A percentile compares a stretch with the other conserved stretches of the same genome.
Evolutionary conservation across 2,888 invertebrate genomes (phyloP).

Genomic region (Drosophila neutralis): DNA sequence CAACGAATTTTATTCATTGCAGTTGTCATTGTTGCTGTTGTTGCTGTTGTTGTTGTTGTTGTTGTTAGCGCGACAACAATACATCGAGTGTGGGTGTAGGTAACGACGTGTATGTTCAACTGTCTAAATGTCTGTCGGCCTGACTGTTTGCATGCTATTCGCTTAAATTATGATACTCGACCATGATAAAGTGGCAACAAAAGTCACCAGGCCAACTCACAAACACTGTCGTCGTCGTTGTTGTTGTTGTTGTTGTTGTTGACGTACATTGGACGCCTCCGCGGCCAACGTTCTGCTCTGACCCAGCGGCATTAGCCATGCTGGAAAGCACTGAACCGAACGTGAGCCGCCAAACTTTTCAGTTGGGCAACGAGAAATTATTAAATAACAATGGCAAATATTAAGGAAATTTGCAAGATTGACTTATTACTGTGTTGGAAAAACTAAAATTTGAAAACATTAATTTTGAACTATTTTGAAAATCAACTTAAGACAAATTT

Average conservation of each 20-base stretch:
- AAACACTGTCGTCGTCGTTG: slow-evolving; percentile 15
- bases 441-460: background rate
- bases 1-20: slow-evolving; percentile 74
- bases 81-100: slow-evolving; percentile 59
- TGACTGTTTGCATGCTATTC: slow-evolving; percentile 56
- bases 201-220: slow-evolving; percentile 59
- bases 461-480: background rate
- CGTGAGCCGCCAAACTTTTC: slow-evolving; percentile 23
- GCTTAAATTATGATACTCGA: slow-evolving; percentile 76
- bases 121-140: slow-evolving; percentile 16
- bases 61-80: slow-evolving; percentile 41
- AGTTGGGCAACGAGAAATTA: background rate
- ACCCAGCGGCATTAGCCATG: slow-evolving; percentile 23
- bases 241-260: slow-evolving; percentile 27
- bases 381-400: background rate
- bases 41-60: slow-evolving; percentile 34
- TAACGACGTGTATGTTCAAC: slow-evolving; percentile 46
- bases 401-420: background rate
- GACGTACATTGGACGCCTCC: slow-evolving; percentile 52
- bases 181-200: slow-evolving; percentile 78
- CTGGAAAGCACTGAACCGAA: slow-evolving; percentile 5
- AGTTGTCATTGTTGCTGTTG: slow-evolving; percentile 52
- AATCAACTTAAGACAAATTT: background rate
- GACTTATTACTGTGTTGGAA: background rate
- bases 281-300: slow-evolving; percentile 33